These are phyloP conservation scores for Tetragnatha montana DNA, from an alignment of 2,888 invertebrate species.

Conservation along the genomic window DNA sequence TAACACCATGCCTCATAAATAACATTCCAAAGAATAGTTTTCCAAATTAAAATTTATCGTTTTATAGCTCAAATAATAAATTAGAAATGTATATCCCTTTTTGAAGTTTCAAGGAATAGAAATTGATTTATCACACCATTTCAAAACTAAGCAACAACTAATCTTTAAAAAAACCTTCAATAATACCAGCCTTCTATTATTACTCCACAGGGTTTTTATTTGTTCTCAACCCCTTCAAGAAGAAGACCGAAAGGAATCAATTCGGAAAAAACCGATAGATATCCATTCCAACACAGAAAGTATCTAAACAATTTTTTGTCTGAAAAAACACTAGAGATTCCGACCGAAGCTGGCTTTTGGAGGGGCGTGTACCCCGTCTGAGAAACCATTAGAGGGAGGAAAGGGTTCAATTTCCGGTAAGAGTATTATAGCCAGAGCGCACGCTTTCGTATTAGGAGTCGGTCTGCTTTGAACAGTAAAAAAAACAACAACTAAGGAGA, in stretches of 20 bases:
- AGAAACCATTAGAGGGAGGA: constrained; percentile 44
- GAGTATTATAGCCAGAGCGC: constrained; percentile 20
- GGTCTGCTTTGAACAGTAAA: background rate
- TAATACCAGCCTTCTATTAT: too few species aligned
- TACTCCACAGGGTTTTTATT: background rate
- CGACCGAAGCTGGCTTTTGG: background rate
- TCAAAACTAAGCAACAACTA: too few species aligned
- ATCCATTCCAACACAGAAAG: constrained; percentile 21
- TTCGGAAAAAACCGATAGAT: constrained; percentile 19
- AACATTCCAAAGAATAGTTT: too few species aligned
- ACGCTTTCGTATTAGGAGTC: constrained; percentile 23
- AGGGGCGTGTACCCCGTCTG: constrained; percentile 31
- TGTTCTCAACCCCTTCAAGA: background rate
- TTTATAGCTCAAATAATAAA: too few species aligned
- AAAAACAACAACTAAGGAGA: constrained; percentile 17
- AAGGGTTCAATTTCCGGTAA: constrained; percentile 32
- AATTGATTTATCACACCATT: too few species aligned
- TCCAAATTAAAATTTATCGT: too few species aligned
- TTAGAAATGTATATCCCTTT: too few species aligned
- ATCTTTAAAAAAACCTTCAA: too few species aligned
- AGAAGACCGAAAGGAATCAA: background rate
- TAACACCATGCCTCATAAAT: too few species aligned
- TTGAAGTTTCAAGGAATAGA: too few species aligned
- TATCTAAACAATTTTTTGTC: background rate
- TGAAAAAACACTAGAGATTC: constrained; percentile 16